Conservation (phyloP, 2,888 invertebrate genomes). For the Drosophila testacea region DNA sequence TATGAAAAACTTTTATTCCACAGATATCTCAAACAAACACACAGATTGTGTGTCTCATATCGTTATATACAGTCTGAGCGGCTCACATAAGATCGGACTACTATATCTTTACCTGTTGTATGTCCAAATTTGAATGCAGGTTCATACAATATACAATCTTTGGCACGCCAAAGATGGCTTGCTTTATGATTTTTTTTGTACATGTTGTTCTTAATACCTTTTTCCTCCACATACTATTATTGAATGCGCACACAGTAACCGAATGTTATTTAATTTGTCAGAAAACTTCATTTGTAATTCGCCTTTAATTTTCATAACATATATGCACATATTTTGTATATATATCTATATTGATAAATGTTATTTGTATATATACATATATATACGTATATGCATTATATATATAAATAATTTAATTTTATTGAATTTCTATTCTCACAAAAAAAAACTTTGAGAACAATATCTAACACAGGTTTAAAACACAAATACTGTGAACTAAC, state of each 20-base stretch:
- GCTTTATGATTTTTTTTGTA: neutral
- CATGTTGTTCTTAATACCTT: conserved; percentile 50
- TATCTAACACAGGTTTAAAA: conserved; percentile 14
- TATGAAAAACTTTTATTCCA: too few species aligned
- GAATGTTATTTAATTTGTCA: conserved; percentile 61
- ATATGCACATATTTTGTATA: too few species aligned
- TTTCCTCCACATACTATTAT: conserved; percentile 59
- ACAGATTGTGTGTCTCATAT: too few species aligned
- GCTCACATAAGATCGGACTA: too few species aligned
- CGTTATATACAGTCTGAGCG: too few species aligned
- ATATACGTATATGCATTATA: too few species aligned
- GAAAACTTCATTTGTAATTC: conserved; percentile 64
- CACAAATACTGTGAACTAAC: conserved; percentile 31
- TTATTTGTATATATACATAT: neutral
- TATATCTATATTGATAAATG: too few species aligned
- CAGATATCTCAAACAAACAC: too few species aligned
- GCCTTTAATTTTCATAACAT: neutral
- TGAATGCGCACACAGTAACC: conserved; percentile 50
- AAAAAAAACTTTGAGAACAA: neutral
- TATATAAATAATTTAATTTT: neutral
- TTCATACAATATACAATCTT: neutral
- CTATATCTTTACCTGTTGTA: too few species aligned
- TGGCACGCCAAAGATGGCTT: too few species aligned
- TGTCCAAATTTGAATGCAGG: too few species aligned
- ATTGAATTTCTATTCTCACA: conserved; percentile 17